phyloP scores from a whole-genome alignment of 2,888 invertebrate species.

The Nymphalis polychloros region DNA sequence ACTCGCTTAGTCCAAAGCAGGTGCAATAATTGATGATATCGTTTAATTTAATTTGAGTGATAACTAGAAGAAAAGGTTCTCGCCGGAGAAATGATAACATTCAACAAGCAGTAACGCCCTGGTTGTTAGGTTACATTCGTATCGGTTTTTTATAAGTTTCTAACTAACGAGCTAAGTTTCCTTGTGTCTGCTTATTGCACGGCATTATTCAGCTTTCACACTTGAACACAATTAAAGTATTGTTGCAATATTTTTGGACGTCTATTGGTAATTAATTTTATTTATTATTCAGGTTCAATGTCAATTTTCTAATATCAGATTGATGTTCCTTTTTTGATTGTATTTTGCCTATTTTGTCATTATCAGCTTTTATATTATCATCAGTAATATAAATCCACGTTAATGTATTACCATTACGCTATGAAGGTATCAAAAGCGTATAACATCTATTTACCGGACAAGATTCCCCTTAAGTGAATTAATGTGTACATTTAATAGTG shows the following conservation, averaged over 20 bases:
- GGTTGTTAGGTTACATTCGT: no score
- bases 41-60: background rate
- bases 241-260: no score
- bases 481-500: slow-evolving; percentile 22
- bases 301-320: no score
- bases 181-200: no score
- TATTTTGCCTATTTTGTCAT: background rate
- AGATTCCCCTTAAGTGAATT: slow-evolving; percentile 15
- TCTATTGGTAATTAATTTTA: no score
- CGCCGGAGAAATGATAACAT: background rate
- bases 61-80: background rate
- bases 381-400: background rate
- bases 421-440: background rate
- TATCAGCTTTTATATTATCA: background rate
- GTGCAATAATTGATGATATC: background rate
- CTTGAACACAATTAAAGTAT: background rate
- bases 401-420: background rate
- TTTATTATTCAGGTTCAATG: no score
- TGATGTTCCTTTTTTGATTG: no score
- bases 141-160: no score
- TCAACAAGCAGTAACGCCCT: no score
- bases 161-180: no score
- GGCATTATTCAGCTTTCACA: background rate
- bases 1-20: background rate
- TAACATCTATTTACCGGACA: background rate